Evolutionary conservation across 2,113 vertebrate genomes (phyloP).

Genomic region (Sylvilagus bachmani): DNA sequence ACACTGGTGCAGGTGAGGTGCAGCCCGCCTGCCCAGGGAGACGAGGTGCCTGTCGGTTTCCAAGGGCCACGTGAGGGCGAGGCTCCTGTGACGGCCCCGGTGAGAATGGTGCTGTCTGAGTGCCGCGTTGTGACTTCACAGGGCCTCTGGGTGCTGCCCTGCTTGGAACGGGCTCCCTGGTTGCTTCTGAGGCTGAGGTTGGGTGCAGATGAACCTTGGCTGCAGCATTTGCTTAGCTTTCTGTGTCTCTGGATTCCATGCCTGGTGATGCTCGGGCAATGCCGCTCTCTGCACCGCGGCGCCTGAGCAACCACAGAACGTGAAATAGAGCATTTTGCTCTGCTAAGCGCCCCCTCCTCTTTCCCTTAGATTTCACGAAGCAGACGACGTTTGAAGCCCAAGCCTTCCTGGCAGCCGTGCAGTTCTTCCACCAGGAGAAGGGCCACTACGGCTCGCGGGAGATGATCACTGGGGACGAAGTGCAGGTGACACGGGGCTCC

Average conservation of each 20-base stretch:
- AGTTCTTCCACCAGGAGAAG: conserved; percentile 94
- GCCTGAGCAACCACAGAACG: background rate
- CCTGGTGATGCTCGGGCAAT: background rate
- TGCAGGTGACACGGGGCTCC: conserved; percentile 87
- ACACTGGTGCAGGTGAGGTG: too few species aligned
- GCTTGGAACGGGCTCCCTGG: too few species aligned
- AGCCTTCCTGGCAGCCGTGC: conserved; percentile 94
- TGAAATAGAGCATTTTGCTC: background rate
- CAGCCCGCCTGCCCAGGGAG: too few species aligned
- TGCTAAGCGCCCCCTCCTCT: conserved; percentile 39
- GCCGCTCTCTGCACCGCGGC: background rate
- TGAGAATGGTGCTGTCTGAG: too few species aligned
- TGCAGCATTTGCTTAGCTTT: background rate
- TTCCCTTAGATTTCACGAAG: conserved; percentile 92
- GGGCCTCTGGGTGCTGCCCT: too few species aligned
- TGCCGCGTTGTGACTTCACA: too few species aligned
- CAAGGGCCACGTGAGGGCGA: too few species aligned
- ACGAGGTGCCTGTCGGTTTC: too few species aligned
- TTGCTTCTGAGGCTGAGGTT: too few species aligned
- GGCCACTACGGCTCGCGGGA: conserved; percentile 92
- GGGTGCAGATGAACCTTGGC: background rate
- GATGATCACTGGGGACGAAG: conserved; percentile 93
- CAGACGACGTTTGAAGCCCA: conserved; percentile 91
- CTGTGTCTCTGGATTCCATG: background rate
- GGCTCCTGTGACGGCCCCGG: too few species aligned